Evolutionary conservation across 1,140 invertebrate genomes (phyloP).

Genomic region (Plutomurus gul): DNA sequence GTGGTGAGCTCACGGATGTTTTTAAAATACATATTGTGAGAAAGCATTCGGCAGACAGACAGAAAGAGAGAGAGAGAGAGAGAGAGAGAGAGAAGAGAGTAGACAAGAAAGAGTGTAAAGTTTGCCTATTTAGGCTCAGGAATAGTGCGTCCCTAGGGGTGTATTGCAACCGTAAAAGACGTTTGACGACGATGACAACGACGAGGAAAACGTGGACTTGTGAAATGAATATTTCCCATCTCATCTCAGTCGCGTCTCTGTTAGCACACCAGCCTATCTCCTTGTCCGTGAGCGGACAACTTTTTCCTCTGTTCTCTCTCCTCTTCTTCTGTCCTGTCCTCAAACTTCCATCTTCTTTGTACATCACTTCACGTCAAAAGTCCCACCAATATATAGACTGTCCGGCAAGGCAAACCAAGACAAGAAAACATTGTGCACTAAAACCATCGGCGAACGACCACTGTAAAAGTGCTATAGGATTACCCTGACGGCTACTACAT

Average conservation of each 20-base stretch:
- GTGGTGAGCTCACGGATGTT: slow-evolving; percentile 2
- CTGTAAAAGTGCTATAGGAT: too few species aligned
- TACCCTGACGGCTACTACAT: too few species aligned
- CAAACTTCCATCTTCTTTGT: not conserved
- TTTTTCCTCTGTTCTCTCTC: not conserved
- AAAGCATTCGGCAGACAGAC: too few species aligned
- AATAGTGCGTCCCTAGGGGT: slow-evolving; percentile 34
- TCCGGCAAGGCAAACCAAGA: too few species aligned
- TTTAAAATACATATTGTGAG: slow-evolving; percentile 40
- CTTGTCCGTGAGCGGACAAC: not conserved
- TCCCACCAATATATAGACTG: not conserved
- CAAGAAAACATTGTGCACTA: too few species aligned
- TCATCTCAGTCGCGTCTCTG: not conserved
- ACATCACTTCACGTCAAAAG: not conserved
- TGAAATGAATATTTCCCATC: slow-evolving; percentile 6
- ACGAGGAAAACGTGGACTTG: not conserved
- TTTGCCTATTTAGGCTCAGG: slow-evolving; percentile 36
- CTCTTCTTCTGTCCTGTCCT: not conserved
- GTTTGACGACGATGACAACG: slow-evolving; percentile 13
- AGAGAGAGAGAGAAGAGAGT: too few species aligned
- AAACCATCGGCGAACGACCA: too few species aligned
- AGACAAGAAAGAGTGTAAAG: slow-evolving; percentile 37
- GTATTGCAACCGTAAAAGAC: slow-evolving; percentile 39
- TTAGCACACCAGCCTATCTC: not conserved
- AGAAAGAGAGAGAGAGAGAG: too few species aligned